A percentile compares a stretch with the other conserved stretches of the same genome.
phyloP scores from a whole-genome alignment of 2,888 invertebrate species.

The Nephrotoma guestfalica region DNA sequence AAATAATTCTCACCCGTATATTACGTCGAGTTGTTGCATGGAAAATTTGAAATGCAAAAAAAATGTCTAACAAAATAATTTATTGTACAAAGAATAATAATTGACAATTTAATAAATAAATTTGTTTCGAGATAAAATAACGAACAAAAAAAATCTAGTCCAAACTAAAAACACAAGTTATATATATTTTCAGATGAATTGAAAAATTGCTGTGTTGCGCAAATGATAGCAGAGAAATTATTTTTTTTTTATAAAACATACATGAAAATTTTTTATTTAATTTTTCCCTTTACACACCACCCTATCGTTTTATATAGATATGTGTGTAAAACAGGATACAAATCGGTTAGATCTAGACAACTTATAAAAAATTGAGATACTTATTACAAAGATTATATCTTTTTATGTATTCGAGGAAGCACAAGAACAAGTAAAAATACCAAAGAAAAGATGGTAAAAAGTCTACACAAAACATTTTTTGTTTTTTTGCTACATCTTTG shows the following conservation, averaged over 20 bases:
- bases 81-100: background rate
- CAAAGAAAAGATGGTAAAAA: background rate
- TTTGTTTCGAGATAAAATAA: background rate
- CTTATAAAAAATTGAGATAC: background rate
- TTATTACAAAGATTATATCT: background rate
- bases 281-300: background rate
- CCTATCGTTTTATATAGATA: background rate
- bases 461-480: background rate
- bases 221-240: background rate
- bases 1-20: too few species aligned
- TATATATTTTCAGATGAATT: background rate
- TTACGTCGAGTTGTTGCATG: too few species aligned
- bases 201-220: background rate
- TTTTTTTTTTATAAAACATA: background rate
- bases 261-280: background rate
- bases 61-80: background rate
- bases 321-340: background rate
- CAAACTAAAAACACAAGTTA: background rate
- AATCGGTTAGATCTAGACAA: background rate
- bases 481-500: background rate
- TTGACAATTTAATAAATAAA: background rate
- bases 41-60: background rate
- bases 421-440: background rate
- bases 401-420: background rate
- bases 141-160: background rate